A percentile compares a stretch with the other conserved stretches of the same genome.
These are phyloP conservation scores for Isichthys henryi DNA, from an alignment of 2,113 vertebrate genomes.

Conservation along the genomic window DNA sequence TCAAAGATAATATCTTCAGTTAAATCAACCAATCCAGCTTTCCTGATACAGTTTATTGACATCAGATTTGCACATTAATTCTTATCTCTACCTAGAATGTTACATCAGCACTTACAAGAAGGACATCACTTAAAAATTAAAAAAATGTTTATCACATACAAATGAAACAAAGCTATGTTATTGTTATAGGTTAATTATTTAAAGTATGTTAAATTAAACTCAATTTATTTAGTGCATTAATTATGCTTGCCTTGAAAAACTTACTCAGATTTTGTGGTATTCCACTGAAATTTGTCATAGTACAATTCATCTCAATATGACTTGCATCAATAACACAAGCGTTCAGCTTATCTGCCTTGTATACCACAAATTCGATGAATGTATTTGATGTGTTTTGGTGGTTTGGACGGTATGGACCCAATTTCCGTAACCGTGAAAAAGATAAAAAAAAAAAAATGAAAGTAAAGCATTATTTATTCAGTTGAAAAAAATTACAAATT, in stretches of 20 bases:
- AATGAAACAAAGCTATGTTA: not conserved
- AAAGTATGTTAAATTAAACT: not conserved
- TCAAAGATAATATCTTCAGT: not conserved
- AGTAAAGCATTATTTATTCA: not conserved
- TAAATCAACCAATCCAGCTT: not conserved
- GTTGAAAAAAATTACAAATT: not conserved
- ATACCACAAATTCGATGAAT: fast-evolving
- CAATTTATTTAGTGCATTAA: not conserved
- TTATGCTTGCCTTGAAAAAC: not conserved
- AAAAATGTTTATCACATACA: not conserved
- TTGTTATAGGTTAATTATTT: not conserved
- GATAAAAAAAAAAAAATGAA: not conserved
- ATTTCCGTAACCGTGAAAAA: not conserved
- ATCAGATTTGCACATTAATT: not conserved
- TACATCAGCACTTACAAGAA: not conserved
- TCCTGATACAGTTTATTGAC: not conserved
- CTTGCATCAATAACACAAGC: conserved; percentile 37
- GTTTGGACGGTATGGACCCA: fast-evolving
- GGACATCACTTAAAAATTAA: not conserved
- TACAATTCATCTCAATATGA: conserved; percentile 32
- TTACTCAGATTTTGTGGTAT: conserved; percentile 34
- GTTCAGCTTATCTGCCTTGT: fast-evolving
- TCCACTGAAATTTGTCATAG: conserved; percentile 40
- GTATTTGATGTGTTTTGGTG: not conserved
- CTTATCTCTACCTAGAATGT: not conserved